phyloP scores from a whole-genome alignment of 1,140 invertebrate genomes.

The Varroa destructor region DNA sequence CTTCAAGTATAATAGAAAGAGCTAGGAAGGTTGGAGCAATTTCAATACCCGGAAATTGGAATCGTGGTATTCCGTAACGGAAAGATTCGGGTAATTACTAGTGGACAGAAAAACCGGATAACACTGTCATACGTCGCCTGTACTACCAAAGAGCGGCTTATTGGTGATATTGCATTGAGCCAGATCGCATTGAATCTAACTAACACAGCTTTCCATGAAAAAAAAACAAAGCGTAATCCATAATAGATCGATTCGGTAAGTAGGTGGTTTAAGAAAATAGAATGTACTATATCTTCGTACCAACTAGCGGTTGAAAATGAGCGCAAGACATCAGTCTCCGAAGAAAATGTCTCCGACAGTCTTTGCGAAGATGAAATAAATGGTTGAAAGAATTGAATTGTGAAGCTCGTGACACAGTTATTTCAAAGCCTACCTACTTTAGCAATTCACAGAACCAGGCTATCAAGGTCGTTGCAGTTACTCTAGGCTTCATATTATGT shows the following conservation, averaged over 20 bases:
- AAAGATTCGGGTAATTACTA: conserved; percentile 6
- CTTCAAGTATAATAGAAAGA: too few relatives aligned
- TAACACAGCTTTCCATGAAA: conserved; percentile 75
- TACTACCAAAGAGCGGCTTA: conserved; percentile 34
- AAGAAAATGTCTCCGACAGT: conserved; percentile 70
- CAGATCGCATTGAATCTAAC: conserved; percentile 67
- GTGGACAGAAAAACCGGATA: conserved; percentile 38
- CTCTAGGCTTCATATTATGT: conserved; percentile 46
- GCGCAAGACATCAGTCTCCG: conserved; percentile 57
- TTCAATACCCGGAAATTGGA: conserved; percentile 36
- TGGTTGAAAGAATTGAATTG: conserved; percentile 49
- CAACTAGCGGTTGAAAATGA: conserved; percentile 40
- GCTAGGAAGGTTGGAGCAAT: too few relatives aligned
- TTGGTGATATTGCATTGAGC: conserved; percentile 47
- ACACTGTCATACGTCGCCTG: conserved; percentile 36
- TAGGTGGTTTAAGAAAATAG: conserved; percentile 51
- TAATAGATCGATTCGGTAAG: conserved; percentile 42
- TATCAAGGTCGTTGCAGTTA: conserved; percentile 43
- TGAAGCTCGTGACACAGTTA: conserved; percentile 42
- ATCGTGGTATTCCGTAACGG: conserved; percentile 31
- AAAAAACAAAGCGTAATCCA: conserved; percentile 38
- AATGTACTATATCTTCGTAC: conserved; percentile 60
- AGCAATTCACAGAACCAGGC: conserved; percentile 39
- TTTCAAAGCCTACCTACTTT: conserved; percentile 52
- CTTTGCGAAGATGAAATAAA: conserved; percentile 61